Conservation (phyloP, 2,888 invertebrate species). For the Andrena bicolor region DNA sequence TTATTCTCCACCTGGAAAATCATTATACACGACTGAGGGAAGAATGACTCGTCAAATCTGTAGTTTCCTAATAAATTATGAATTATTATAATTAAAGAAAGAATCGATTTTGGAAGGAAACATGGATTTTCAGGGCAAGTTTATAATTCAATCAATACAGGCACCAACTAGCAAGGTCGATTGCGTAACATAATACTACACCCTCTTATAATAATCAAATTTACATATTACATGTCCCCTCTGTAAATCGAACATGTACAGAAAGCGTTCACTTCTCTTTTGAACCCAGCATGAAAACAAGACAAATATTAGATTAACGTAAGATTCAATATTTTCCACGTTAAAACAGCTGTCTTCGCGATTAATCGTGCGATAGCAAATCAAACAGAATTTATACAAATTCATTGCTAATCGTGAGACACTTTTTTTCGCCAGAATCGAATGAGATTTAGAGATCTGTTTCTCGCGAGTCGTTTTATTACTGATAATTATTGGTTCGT, state of each 20-base stretch:
- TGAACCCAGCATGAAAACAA: background rate
- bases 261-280: background rate
- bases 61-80: too few relatives aligned
- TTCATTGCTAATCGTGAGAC: conserved; percentile 4
- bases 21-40: background rate
- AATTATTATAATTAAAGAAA: background rate
- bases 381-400: too few relatives aligned
- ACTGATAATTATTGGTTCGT: background rate
- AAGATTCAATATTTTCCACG: background rate
- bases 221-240: conserved; percentile 14
- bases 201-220: conserved; percentile 43
- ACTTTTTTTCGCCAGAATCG: conserved; percentile 13
- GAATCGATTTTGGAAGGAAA: background rate
- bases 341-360: background rate
- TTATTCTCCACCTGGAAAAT: background rate
- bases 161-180: conserved; percentile 6
- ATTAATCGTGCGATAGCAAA: too few relatives aligned
- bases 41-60: background rate
- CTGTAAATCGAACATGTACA: background rate
- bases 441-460: background rate
- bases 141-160: conserved; percentile 9
- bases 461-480: background rate
- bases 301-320: background rate
- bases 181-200: conserved; percentile 42
- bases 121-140: background rate